Base-by-base conservation (phyloP, 2,113 vertebrate species). In the Hippoglossus stenolepis region DNA sequence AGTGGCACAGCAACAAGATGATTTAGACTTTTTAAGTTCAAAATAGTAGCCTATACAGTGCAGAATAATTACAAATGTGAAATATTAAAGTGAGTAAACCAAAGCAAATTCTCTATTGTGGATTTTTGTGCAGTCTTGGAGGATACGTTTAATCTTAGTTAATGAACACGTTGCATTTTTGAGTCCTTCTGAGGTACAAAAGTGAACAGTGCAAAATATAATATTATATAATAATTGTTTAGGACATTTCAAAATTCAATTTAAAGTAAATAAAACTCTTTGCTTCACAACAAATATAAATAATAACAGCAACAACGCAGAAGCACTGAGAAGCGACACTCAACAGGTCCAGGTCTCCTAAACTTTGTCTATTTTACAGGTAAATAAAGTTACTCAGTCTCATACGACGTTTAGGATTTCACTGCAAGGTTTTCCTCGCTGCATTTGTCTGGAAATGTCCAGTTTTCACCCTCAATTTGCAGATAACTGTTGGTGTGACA, bases 271-370 rank as follows among this genome's bases (percentile, higher is more conserved):
- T 20, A n/a, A 23, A 5, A 28, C 21, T 62, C 38, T 35, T 18
- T 18, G 13, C 11, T 26, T 38, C 10, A 38, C 8, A 40, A 31
- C 35, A 3, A 10, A 13, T 53, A 8, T 20, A 40, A 2, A 18
- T 38, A 31, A 31, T 5, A 31, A 31, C 15, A 20, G 26, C 15
- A 31, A 47, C 45, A 47, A 14, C 45, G 14, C 45, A 47, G 2
- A 47, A 4, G 17, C 45, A 49, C 40, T 13, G 40, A 38, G 35
- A 38, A 38, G 40, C 20, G 47, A 51, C 18, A 17, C 14, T 11
- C 84, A 86, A 83, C 72, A 87, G 66, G 85, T 85, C 67, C 5
- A n/a, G 17, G 51, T 56, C 1, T 2, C 6, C 5, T 28, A 4
- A 14, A 83, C 69, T 64, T 49, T 31, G 12, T 40, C 12, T 23